Base-by-base conservation (phyloP, 2,113 vertebrate genomes). In the Trinectes maculatus region DNA sequence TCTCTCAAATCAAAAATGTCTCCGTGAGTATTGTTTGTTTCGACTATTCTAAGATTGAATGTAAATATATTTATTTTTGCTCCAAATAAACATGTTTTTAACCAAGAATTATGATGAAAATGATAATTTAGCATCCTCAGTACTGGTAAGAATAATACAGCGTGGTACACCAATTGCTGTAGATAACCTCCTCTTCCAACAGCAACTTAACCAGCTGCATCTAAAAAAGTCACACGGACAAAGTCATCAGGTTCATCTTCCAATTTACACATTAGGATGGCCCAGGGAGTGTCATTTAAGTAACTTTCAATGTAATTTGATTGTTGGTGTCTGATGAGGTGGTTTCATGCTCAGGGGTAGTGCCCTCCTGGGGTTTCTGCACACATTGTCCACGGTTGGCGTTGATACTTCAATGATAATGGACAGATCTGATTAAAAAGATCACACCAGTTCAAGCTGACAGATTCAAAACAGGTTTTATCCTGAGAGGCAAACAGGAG, bases 281-380 rank as follows among this genome's bases (percentile, higher is more conserved):
- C 6, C 6, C 22, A n/a, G 29, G 31, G 37, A 55, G 47, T 15
- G 42, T 60, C 46, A 71, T 65, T 60, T 11, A 61, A 47, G 61
- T 59, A 74, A 65, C 40, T 62, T 44, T 39, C 31, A 74, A 48
- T 57, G 60, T 71, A 74, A 81, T 85, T 58, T 64, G 68, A 79
- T 81, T 78, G 52, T 44, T 40, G n/a, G 68, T 43, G 68, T 69
- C 49, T 72, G 72, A 71, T 60, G 66, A 79, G 57, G 29, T 24
- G 31, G 57, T 29, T 73, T 82, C 25, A 59, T 55, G 56, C 55
- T 76, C 39, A n/a, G 49, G 16, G 52, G 51, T 12, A 21, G 34
- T 36, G 61, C 29, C 69, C 82, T 71, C 77, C 71, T 77, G 77
- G 69, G 47, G 80, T 51, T 77, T 54, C 13, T 34, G 62, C 69